phyloP scores from a whole-genome alignment of 2,888 invertebrate genomes.

The Cylindroiulus punctatus region DNA sequence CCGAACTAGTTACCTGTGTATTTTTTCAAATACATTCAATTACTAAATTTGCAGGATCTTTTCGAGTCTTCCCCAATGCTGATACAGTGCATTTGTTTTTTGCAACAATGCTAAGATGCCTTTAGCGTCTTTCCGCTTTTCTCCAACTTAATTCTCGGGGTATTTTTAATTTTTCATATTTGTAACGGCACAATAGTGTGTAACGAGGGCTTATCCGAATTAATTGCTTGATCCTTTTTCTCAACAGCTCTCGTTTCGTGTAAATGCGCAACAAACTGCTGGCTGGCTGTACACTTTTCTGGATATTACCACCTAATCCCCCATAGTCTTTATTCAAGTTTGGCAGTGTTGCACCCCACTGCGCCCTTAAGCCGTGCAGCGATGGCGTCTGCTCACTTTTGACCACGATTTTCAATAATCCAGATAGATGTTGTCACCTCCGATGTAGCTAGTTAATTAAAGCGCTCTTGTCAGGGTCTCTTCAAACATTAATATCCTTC shows the following conservation, averaged over 20 bases:
- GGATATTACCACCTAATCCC: not conserved
- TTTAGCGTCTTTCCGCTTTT: too few relatives aligned
- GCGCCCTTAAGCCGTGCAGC: not conserved
- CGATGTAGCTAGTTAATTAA: conserved; percentile 11
- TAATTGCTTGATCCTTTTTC: conserved; percentile 9
- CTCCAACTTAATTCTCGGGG: too few relatives aligned
- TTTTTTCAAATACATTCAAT: not conserved
- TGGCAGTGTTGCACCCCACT: not conserved
- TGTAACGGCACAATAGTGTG: not conserved
- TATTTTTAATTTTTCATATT: conserved; percentile 1
- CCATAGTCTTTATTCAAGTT: not conserved
- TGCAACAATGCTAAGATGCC: too few relatives aligned
- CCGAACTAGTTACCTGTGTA: too few relatives aligned
- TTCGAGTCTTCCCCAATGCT: too few relatives aligned
- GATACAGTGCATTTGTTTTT: too few relatives aligned
- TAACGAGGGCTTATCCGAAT: not conserved
- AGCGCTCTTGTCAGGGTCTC: conserved; percentile 18
- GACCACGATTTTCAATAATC: conserved; percentile 18
- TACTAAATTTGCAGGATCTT: not conserved
- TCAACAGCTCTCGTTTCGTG: not conserved
- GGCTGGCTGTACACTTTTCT: not conserved
- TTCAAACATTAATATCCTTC: conserved; percentile 18
- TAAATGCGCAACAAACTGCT: not conserved
- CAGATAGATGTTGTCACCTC: conserved; percentile 18
- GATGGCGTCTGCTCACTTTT: not conserved